phyloP scores from a whole-genome alignment of 1,140 invertebrate species.

The Asobara japonica region DNA sequence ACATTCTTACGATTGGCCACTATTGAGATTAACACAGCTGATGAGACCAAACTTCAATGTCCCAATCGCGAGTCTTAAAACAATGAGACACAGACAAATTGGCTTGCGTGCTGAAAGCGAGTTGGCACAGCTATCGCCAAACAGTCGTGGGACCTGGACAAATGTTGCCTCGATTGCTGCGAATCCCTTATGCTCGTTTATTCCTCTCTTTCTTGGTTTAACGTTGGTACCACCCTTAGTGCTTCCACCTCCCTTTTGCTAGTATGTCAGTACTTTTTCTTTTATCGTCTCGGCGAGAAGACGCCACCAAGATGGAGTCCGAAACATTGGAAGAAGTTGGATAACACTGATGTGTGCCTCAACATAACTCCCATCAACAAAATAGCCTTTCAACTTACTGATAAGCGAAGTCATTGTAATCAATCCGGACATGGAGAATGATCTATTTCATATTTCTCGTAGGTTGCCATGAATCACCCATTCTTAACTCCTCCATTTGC shows the following conservation, averaged over 20 bases:
- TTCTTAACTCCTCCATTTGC: too few species aligned
- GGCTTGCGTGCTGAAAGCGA: conserved; percentile 64
- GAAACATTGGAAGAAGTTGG: background rate
- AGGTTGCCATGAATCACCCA: too few species aligned
- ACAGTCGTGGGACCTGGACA: conserved; percentile 64
- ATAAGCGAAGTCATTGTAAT: too few species aligned
- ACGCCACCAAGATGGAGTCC: background rate
- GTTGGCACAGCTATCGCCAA: conserved; percentile 67
- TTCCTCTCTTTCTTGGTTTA: conserved; percentile 34
- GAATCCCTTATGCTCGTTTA: conserved; percentile 42
- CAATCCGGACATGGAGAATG: too few species aligned
- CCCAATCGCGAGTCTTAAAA: conserved; percentile 45
- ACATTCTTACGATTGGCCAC: too few species aligned
- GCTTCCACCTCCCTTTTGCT: conserved; percentile 15
- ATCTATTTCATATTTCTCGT: too few species aligned
- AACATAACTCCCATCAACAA: too few species aligned
- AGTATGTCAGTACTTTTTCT: background rate
- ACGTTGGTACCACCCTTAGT: conserved; percentile 31
- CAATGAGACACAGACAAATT: conserved; percentile 67
- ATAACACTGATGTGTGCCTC: background rate
- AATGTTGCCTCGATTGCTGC: conserved; percentile 61
- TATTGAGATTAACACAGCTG: too few species aligned
- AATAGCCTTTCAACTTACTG: too few species aligned
- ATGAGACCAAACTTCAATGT: conserved; percentile 7
- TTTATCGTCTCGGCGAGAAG: background rate